Evolutionary conservation across 2,888 invertebrate genomes (phyloP).

Genomic region (Habroteleia sp.): DNA sequence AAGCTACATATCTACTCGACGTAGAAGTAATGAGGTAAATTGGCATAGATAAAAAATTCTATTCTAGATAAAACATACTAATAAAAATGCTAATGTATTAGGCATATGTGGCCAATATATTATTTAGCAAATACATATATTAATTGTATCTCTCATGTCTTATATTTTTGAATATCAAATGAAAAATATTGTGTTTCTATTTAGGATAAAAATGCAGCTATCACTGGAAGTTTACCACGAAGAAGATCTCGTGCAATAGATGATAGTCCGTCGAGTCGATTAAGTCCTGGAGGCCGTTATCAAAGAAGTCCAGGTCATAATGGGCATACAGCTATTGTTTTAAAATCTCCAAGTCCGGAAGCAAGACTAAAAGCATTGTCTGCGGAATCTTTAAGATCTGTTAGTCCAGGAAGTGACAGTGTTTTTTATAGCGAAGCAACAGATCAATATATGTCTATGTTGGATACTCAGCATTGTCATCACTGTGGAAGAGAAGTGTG

Average conservation of each 20-base stretch:
- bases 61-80: too few species aligned
- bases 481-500: conserved; percentile 91
- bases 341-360: conserved; percentile 81
- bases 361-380: conserved; percentile 89
- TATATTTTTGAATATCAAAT: too few species aligned
- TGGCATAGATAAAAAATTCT: neutral
- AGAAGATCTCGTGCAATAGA: conserved; percentile 84
- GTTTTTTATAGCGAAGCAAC: conserved; percentile 93
- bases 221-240: conserved; percentile 85
- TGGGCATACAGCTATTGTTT: conserved; percentile 71
- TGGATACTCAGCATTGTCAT: conserved; percentile 85
- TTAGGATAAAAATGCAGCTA: conserved; percentile 85
- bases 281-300: conserved; percentile 78
- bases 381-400: conserved; percentile 93
- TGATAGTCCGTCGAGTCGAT: conserved; percentile 78
- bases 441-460: conserved; percentile 79
- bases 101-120: too few species aligned
- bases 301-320: conserved; percentile 81
- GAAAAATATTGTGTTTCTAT: neutral
- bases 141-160: too few species aligned
- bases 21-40: conserved; percentile 78
- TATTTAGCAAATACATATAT: too few species aligned
- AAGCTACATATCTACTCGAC: conserved; percentile 82
- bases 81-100: too few species aligned
- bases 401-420: conserved; percentile 94